Evolutionary conservation across 1,140 invertebrate genomes (phyloP), one percentile per base, ranked within the genome.

Genomic region (Aporrectodea caliginosa): DNA sequence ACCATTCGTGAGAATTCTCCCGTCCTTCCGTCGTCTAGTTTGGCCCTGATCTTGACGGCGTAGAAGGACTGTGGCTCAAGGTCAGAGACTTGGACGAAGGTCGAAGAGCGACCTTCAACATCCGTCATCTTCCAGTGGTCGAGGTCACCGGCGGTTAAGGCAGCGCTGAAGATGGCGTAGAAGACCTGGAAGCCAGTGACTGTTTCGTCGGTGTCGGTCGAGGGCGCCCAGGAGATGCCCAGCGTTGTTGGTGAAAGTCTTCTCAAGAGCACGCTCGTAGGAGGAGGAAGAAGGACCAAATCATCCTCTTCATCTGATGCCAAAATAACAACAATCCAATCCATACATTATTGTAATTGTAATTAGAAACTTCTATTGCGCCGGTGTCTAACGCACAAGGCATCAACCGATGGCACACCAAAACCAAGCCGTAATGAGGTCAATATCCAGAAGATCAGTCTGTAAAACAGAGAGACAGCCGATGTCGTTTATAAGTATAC

Each of bases 151-250:
- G 81, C 80, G 22, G 82, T 82, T 77, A 83, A 85, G 0, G 82
- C 81, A 0, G 81, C 80, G 22, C 81, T 82, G 78, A 83, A 85
- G 69, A 83, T 83, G 78, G 84, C 85, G 80, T 88, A 88, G 77
- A 82, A 86, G 27, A 91, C 88, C 82, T 89, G 87, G 84, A 98
- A 98, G n/a, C 96, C 95, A 31, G 93, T 90, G 71, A 97, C 43
- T 58, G 6, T 22, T 58, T 22, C 43, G 6, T 58, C 43, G 29
- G 27, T 35, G 86, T 95, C 87, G 79, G 84, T 81, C 78, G 85
- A 81, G 92, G 93, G 91, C 85, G 98, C 94, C 97, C 97, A 97
- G 93, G 95, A 97, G 0, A 98, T 90, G 89, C 97, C 94, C 0
- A 97, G 97, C 0, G 95, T 95, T 16, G 97, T 94, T 0, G 94